Evolutionary conservation across 2,888 invertebrate species (phyloP).

Genomic region (Nephrotoma appendiculata): DNA sequence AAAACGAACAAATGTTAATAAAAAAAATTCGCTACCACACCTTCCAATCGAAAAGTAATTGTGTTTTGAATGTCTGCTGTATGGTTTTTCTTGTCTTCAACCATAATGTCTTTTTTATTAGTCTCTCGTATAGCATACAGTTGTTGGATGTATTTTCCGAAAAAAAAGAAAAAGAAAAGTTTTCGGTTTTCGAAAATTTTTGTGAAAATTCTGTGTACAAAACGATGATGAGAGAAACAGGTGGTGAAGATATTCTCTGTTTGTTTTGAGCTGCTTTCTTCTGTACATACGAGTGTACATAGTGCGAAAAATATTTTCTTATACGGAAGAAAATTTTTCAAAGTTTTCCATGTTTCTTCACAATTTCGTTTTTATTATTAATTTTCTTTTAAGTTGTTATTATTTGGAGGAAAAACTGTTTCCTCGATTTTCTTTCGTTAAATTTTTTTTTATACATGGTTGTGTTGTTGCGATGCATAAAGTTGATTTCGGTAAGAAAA

Average conservation of each 20-base stretch:
- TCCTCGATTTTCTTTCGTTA: background rate
- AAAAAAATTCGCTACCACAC: background rate
- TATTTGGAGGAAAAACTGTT: background rate
- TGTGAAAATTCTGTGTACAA: background rate
- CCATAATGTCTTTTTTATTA: background rate
- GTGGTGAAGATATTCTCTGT: background rate
- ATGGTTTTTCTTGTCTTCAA: background rate
- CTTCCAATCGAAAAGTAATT: background rate
- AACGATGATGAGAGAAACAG: background rate
- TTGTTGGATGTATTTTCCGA: background rate
- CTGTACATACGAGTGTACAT: background rate
- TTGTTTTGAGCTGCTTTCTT: background rate
- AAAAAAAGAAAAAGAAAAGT: background rate
- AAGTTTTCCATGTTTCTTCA: background rate
- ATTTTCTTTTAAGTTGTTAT: background rate
- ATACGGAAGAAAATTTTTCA: background rate
- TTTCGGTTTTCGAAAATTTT: background rate
- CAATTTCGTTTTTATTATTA: background rate
- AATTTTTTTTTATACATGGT: background rate
- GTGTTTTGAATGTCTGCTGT: background rate
- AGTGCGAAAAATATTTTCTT: background rate
- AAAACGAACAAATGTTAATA: background rate
- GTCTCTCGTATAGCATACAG: background rate
- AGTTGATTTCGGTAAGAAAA: background rate
- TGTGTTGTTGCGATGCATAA: background rate